A percentile compares a stretch with the other conserved stretches of the same genome.
phyloP scores from a whole-genome alignment of 2,797 vertebrate genomes.

The Danio choprae region DNA sequence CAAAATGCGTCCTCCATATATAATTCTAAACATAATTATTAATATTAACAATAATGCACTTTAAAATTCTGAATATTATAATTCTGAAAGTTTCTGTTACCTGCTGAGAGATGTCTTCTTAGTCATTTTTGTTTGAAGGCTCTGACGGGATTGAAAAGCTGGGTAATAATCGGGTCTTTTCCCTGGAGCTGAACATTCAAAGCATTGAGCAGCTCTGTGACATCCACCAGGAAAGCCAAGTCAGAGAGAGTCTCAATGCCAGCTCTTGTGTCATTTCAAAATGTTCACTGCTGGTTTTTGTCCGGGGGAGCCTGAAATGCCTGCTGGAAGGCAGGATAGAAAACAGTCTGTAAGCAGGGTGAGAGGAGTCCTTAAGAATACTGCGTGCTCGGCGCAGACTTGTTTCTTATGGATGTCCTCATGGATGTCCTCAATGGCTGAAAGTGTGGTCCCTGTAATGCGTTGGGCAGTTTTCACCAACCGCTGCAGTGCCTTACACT shows the following conservation, averaged over 20 bases:
- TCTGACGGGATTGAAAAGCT: not conserved
- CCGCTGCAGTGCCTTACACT: too few species aligned
- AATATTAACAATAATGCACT: not conserved
- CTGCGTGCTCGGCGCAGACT: too few species aligned
- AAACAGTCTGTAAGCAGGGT: too few species aligned
- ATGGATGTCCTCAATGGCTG: too few species aligned
- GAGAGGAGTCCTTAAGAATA: too few species aligned
- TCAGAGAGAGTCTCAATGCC: not conserved
- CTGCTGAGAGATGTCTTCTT: not conserved
- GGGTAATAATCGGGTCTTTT: not conserved
- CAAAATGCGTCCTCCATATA: conserved; percentile 19
- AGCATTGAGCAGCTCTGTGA: not conserved
- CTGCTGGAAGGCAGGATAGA: too few species aligned
- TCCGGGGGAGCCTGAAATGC: too few species aligned
- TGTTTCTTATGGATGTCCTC: too few species aligned
- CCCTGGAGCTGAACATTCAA: not conserved
- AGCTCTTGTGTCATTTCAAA: not conserved
- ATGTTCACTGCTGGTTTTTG: too few species aligned
- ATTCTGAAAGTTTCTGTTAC: conserved; percentile 6
- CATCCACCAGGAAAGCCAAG: not conserved
- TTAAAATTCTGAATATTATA: not conserved
- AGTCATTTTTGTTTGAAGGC: not conserved
- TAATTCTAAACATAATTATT: too few species aligned
- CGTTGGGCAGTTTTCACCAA: too few species aligned
- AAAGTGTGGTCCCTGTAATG: too few species aligned